phyloP scores from a whole-genome alignment of 92 coral and sea anemone species.

The Epizoanthus rinbou region DNA sequence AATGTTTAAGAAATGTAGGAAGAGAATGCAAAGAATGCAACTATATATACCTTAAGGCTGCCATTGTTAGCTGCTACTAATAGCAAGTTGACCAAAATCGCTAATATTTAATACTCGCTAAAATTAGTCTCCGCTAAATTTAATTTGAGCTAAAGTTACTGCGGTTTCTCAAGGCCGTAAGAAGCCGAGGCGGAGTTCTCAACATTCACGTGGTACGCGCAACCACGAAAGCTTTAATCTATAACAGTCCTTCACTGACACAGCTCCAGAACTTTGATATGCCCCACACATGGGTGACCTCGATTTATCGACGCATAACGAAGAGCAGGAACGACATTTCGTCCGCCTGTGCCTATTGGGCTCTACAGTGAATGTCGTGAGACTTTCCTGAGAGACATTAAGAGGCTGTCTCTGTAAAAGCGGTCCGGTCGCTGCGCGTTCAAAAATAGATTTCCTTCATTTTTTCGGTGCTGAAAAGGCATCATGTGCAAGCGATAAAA shows the following conservation, averaged over 20 bases:
- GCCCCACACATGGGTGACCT: conserved; percentile 7
- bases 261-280: conserved; percentile 29
- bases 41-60: too few species aligned
- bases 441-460: too few species aligned
- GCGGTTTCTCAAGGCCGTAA: conserved; percentile 21
- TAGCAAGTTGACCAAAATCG: too few species aligned
- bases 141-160: conserved; percentile 34
- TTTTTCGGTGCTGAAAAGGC: too few species aligned
- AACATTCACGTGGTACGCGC: conserved; percentile 17
- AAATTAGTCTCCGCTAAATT: too few species aligned
- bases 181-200: conserved; percentile 25
- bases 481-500: too few species aligned
- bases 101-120: too few species aligned
- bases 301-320: neutral
- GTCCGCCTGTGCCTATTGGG: conserved; percentile 27
- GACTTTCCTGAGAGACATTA: conserved; percentile 27
- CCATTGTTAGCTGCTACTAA: too few species aligned
- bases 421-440: too few species aligned
- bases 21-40: too few species aligned
- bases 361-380: conserved; percentile 25
- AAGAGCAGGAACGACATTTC: conserved; percentile 25
- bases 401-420: too few species aligned
- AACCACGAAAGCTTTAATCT: neutral
- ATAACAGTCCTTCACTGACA: conserved; percentile 25
- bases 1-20: too few species aligned